Conservation (phyloP, 2,888 invertebrate species). For the Dynastes hyllus region DNA sequence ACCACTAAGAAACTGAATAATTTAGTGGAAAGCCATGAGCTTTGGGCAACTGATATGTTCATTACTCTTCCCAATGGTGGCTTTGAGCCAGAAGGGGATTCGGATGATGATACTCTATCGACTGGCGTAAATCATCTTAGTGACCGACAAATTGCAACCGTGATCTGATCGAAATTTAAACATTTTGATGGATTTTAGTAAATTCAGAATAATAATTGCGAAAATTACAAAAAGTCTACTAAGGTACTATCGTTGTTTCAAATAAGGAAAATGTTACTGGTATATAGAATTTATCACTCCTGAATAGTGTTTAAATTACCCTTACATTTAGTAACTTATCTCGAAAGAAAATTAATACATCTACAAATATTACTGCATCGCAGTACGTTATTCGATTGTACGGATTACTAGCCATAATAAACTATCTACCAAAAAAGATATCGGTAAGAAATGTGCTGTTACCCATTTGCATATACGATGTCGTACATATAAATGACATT, state of each 20-base stretch:
- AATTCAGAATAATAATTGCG: no score
- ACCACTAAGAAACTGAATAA: not conserved
- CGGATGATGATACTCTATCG: not conserved
- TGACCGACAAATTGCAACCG: not conserved
- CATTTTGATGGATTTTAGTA: no score
- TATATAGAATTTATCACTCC: no score
- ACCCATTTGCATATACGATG: constrained; percentile 42
- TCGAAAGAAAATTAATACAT: not conserved
- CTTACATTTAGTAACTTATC: not conserved
- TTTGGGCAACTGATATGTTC: not conserved
- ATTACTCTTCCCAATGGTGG: constrained; percentile 12
- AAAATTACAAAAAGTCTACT: no score
- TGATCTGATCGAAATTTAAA: not conserved
- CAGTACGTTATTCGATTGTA: constrained; percentile 5
- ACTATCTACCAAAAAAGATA: constrained; percentile 43
- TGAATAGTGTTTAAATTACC: no score
- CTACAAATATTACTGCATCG: not conserved
- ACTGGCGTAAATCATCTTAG: constrained; percentile 19
- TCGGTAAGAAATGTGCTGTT: constrained; percentile 33
- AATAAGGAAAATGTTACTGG: no score
- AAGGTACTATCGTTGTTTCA: no score
- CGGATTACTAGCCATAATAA: constrained; percentile 48
- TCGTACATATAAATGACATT: constrained; percentile 40
- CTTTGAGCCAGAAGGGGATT: constrained; percentile 3
- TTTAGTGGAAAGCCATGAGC: not conserved